Evolutionary conservation across 2,888 invertebrate genomes (phyloP).

Genomic region (Drosophila peninsularis): DNA sequence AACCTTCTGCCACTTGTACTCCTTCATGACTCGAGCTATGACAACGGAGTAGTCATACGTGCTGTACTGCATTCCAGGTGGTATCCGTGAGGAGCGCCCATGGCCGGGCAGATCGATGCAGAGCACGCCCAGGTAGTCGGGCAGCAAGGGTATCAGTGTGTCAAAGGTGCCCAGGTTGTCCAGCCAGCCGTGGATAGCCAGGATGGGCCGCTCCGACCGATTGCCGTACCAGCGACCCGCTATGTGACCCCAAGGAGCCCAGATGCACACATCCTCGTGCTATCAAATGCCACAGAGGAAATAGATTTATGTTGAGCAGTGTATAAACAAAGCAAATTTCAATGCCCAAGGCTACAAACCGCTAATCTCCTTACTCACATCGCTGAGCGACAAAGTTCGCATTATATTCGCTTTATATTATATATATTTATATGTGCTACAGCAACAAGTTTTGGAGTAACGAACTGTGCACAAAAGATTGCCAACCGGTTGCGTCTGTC

Average conservation of each 20-base stretch:
- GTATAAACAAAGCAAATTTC: slow-evolving; percentile 29
- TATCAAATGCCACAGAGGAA: slow-evolving; percentile 51
- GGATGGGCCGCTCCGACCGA: slow-evolving; percentile 87
- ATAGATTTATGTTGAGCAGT: slow-evolving; percentile 21
- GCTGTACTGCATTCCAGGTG: slow-evolving; percentile 85
- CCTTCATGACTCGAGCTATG: slow-evolving; percentile 86
- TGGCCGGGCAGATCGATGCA: slow-evolving; percentile 89
- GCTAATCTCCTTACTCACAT: slow-evolving; percentile 42
- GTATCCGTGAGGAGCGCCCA: slow-evolving; percentile 88
- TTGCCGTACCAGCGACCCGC: slow-evolving; percentile 89
- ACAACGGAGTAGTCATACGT: slow-evolving; percentile 81
- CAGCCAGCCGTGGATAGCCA: slow-evolving; percentile 91
- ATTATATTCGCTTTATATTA: too few relatives aligned
- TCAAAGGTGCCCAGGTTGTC: slow-evolving; percentile 91
- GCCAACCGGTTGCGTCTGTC: background rate
- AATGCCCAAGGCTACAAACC: background rate
- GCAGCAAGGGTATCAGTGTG: slow-evolving; percentile 87
- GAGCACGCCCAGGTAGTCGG: slow-evolving; percentile 85
- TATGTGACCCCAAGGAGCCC: slow-evolving; percentile 88
- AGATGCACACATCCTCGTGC: slow-evolving; percentile 87
- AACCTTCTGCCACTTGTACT: slow-evolving; percentile 88
- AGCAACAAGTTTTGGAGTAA: too few relatives aligned
- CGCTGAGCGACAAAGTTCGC: slow-evolving; percentile 45
- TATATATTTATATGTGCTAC: too few relatives aligned
- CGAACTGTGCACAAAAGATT: too few relatives aligned